Conservation (phyloP, 2,888 invertebrate genomes). For the Trisateles emortualis region DNA sequence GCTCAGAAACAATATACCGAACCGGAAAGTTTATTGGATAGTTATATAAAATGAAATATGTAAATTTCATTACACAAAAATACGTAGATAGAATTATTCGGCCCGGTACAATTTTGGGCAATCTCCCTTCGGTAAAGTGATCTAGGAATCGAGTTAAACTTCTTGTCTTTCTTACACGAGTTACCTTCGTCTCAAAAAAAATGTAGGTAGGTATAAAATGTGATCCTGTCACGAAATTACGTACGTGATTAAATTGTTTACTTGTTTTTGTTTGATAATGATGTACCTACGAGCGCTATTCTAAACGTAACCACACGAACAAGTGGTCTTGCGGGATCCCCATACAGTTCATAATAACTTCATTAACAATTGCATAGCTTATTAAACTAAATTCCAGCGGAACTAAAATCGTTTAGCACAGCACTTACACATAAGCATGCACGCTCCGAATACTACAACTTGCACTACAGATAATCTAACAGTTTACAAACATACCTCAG, state of each 20-base stretch:
- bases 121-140: conserved; percentile 23
- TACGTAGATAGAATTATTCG: conserved; percentile 39
- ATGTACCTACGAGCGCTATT: too few relatives aligned
- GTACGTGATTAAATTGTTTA: conserved; percentile 18
- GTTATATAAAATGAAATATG: conserved; percentile 60
- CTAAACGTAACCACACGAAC: too few relatives aligned
- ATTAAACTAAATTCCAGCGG: conserved; percentile 25
- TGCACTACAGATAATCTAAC: conserved; percentile 16
- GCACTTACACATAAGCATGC: conserved; percentile 11
- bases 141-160: conserved; percentile 16
- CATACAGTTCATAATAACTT: too few relatives aligned
- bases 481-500: conserved; percentile 30
- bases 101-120: conserved; percentile 32
- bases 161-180: conserved; percentile 19
- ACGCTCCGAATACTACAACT: conserved; percentile 14
- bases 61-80: conserved; percentile 49
- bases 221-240: conserved; percentile 17
- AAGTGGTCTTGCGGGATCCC: too few relatives aligned
- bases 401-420: conserved; percentile 16
- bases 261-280: conserved; percentile 20
- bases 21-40: conserved; percentile 64
- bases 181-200: conserved; percentile 18
- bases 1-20: conserved; percentile 75
- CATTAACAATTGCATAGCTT: conserved; percentile 14
- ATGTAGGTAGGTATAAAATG: conserved; percentile 6